Evolutionary conservation across 2,113 vertebrate genomes (phyloP), one percentile per base, ranked within the genome.

Genomic region (Gadus macrocephalus): DNA sequence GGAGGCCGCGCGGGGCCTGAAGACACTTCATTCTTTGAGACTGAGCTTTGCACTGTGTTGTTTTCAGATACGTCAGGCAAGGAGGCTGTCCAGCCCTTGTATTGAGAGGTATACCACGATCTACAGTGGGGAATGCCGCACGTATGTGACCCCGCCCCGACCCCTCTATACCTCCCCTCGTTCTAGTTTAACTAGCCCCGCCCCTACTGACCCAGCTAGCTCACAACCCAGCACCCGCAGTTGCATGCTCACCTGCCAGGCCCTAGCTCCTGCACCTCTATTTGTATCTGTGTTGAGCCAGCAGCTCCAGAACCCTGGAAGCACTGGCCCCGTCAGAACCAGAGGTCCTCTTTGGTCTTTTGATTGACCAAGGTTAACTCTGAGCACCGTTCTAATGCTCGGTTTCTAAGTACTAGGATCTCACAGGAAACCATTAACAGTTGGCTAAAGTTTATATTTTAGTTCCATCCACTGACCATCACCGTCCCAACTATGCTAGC

Each of bases 1-100:
- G 42, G 42, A 49, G 42, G 42, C 42, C 42, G 11, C 8, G 42
- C 42, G 5, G 42, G 42, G 42, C 42, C 8, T 49, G 42, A 49
- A 49, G 42, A 49, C 42, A 14, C 63, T 72, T 22, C 9, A 14
- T 22, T 63, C 0, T 11, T 55, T 70, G 58, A 96, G 93, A 95
- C 92, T 84, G 86, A 92, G 93, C 91, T 94, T 91, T 95, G 93
- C 80, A 16, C 92, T 95, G 93, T 98, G 93, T 89, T 88, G 78
- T 96, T 89, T 96, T 89, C 95, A 98, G 96, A 94, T 98, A 91
- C 95, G 95, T 92, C 95, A 96, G 93, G 92, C 94, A 92, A 93
- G 96, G 85, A 89, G 96, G 91, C 93, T 98, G 93, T 98, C 96
- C 91, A 96, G 93, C 85, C 96, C 96, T 86, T 98, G 96, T 96